Evolutionary conservation across 1,140 invertebrate genomes (phyloP).

Genomic region (Gryllus bimaculatus): DNA sequence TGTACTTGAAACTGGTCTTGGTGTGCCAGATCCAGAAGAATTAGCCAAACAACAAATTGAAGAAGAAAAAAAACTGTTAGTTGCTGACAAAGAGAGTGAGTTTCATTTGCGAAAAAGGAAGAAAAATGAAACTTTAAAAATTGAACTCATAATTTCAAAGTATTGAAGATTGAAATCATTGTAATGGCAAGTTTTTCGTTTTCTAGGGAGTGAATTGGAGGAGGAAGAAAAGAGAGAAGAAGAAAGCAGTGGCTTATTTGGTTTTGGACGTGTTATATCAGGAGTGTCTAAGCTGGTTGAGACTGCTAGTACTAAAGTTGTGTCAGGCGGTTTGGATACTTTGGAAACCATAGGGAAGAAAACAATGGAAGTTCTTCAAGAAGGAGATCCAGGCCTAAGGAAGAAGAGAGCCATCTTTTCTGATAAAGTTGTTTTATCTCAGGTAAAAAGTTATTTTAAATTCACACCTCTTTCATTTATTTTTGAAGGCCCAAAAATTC

Average conservation of each 20-base stretch:
- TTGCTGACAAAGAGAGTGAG: constrained; percentile 8
- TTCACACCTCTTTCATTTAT: no score
- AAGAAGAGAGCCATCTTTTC: constrained; percentile 68
- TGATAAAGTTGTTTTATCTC: constrained; percentile 48
- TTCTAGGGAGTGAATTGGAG: constrained; percentile 5
- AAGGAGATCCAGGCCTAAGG: constrained; percentile 76
- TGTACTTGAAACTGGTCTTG: constrained; percentile 65
- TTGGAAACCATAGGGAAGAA: constrained; percentile 87
- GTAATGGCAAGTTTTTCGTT: background rate
- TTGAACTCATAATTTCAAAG: background rate
- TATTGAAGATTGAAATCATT: background rate
- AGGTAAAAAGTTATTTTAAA: constrained; percentile 27
- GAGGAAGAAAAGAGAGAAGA: constrained; percentile 24
- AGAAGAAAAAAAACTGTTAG: constrained; percentile 17
- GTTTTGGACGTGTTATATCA: constrained; percentile 53
- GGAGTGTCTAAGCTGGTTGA: constrained; percentile 59
- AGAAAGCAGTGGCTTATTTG: constrained; percentile 36
- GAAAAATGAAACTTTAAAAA: no score
- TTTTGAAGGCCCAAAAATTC: no score
- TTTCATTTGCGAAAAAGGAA: background rate
- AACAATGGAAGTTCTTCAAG: constrained; percentile 84
- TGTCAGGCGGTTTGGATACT: constrained; percentile 75
- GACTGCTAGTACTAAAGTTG: constrained; percentile 65
- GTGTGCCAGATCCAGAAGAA: constrained; percentile 65
- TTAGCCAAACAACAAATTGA: constrained; percentile 44